Base-by-base conservation (phyloP, 2,113 vertebrate genomes). In the Notarius lentiginosus region DNA sequence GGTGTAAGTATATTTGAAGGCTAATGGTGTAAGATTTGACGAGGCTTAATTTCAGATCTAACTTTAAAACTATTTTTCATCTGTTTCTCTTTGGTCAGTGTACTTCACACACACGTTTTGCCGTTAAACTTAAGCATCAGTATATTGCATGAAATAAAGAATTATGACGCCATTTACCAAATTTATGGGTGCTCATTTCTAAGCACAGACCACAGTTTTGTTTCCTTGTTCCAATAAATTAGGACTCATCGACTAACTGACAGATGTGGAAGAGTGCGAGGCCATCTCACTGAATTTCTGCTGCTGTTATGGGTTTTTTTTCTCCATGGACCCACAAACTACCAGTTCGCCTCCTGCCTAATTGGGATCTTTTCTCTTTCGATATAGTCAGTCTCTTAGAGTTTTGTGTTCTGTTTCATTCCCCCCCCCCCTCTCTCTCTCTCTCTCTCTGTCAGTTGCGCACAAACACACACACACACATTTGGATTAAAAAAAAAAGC, bases 241-340 rank as follows among this genome's bases (percentile, higher is more conserved):
- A 56, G 17, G 79, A 68, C 27, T 86, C 55, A 14, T 82, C 30
- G 11, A 87, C n/a, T 83, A 66, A 83, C 70, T 77, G 27, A 76
- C 24, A 11, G 72, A 65, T 9, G 14, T 63, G 58, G 68, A 47
- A 51, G 7, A 14, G 20, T 1, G 0, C 24, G 27, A 75, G 22
- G 70, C 56, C 18, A 60, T 76, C 68, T 87, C 17, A 82, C 20
- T 65, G 56, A 75, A 63, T 34, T 76, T 76, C 14, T 83, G 58
- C 70, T 83, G 41, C 70, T 65, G 70, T 30, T 82, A 51, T 80
- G 12, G 18, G 76, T 73, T n/a, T 79, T 73, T 47, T 76, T 58
- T 27, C 65, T 53, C n/a, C 72, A 55, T 47, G 58, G 15, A 76
- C 55, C 79, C 15, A 49, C 66, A 61, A 24, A 82, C 79, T 53